Conservation (phyloP, 2,888 invertebrate species). For the Callinectes sapidus region DNA sequence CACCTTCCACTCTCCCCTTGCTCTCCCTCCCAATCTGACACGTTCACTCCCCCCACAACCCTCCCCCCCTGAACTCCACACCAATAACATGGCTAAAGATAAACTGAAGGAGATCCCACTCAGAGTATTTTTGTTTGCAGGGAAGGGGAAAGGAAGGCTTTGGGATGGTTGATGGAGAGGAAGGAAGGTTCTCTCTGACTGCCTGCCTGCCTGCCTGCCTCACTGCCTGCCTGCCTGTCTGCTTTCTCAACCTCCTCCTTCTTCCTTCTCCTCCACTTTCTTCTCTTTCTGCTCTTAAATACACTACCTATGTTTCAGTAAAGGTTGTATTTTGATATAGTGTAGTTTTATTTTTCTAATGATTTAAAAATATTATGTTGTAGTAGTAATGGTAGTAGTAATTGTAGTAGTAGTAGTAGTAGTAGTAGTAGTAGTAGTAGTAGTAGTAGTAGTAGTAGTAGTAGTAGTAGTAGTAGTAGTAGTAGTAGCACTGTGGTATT, state of each 20-base stretch:
- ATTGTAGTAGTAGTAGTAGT: too few species aligned
- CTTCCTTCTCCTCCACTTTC: not conserved
- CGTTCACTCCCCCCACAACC: not conserved
- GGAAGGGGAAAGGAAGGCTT: not conserved
- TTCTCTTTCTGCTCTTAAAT: not conserved
- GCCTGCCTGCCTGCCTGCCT: not conserved
- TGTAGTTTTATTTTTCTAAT: too few species aligned
- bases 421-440: too few species aligned
- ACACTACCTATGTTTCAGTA: not conserved
- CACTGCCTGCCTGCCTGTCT: not conserved
- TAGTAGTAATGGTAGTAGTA: too few species aligned
- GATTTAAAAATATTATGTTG: too few species aligned
- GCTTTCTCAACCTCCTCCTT: not conserved
- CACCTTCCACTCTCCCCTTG: not conserved
- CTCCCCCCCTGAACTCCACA: not conserved
- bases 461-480: too few species aligned
- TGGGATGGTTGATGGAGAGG: not conserved
- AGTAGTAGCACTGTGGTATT: too few species aligned
- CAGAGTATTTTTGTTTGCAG: not conserved
- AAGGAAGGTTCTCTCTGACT: not conserved
- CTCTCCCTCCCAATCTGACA: not conserved
- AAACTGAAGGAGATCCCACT: not conserved
- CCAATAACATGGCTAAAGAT: not conserved
- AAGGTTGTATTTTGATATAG: not conserved
- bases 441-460: too few species aligned